Evolutionary conservation across 2,888 invertebrate species (phyloP), one percentile per base, ranked within the genome.

Genomic region (Mayetiola destructor): DNA sequence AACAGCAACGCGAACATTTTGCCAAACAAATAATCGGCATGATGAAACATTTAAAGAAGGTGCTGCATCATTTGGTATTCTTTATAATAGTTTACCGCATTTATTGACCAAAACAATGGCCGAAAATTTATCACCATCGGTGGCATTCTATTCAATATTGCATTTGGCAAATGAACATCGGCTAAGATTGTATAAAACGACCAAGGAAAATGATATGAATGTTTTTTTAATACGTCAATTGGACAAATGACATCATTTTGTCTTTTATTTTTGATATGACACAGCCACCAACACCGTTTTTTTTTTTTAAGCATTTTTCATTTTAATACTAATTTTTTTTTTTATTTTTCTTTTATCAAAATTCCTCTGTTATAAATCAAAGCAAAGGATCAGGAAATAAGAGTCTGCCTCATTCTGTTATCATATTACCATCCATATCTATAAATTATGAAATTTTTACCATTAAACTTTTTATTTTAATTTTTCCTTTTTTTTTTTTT

Each of bases 91-190:
- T 55, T 65, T 87, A 56, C 84, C 85, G 0, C 68, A 65, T 14
- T 68, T 76, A 57, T 65, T 88, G 39, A 74, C 78, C 0, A 68
- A 75, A 10, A 77, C 75, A 61, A 85, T 85, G 78, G 74, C 77
- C 0, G 82, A 83, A 55, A 82, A 88, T 23, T 74, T 92, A 56
- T 87, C 85, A 66, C 79, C 84, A 27, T 83, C 88, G 0, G 76
- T 91, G 57, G 85, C 88, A 0, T 82, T 91, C 68, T 80, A 88
- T 23, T 85, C 89, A 0, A 74, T 91, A 18, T 73, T 92, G 4
- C 91, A 92, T 75, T 73, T 92, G 63, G 85, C 88, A 2, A 92
- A 92, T 67, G 91, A 92, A 67, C 81, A 83, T 64, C 80, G 76
- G 36, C 70, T 87, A 1, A 66, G 77, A 36, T 66, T 83, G 23